Conservation (phyloP, 2,113 vertebrate species). For the Trinectes maculatus region DNA sequence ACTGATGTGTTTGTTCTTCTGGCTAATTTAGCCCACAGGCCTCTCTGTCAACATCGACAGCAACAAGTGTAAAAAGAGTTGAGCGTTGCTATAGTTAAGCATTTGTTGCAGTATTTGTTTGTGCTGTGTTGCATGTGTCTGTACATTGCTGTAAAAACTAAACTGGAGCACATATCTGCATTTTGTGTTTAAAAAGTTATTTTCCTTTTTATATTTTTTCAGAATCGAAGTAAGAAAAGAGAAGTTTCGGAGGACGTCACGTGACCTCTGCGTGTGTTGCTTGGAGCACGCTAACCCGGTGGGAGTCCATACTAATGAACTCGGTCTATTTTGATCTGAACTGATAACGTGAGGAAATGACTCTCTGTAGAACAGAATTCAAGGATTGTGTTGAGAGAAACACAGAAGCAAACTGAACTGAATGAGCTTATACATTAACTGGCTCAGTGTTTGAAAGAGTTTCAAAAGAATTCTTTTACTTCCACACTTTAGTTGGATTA, state of each 20-base stretch:
- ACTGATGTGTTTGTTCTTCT: not conserved
- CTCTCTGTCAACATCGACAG: slow-evolving; percentile 22
- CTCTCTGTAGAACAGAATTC: slow-evolving; percentile 3
- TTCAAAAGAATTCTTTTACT: not conserved
- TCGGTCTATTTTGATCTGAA: not conserved
- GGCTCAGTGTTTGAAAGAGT: slow-evolving; percentile 32
- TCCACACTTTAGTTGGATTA: not conserved
- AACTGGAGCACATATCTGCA: not conserved
- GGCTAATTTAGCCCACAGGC: slow-evolving; percentile 42
- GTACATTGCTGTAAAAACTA: not conserved
- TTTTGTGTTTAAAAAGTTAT: not conserved
- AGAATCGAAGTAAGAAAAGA: slow-evolving; percentile 59
- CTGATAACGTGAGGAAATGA: not conserved
- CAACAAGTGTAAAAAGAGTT: slow-evolving; percentile 66
- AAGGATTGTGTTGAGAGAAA: not conserved
- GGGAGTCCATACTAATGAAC: slow-evolving; percentile 1
- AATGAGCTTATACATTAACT: not conserved
- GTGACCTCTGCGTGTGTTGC: slow-evolving; percentile 2
- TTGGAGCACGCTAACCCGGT: slow-evolving; percentile 19
- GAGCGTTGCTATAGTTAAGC: not conserved
- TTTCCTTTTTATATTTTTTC: slow-evolving; percentile 21
- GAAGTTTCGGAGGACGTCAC: not conserved
- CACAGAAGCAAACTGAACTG: slow-evolving; percentile 7
- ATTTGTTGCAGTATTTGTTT: not conserved
- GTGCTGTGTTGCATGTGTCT: not conserved